Base-by-base conservation (phyloP, 2,797 vertebrate species). In the Muscicapa striata region DNA sequence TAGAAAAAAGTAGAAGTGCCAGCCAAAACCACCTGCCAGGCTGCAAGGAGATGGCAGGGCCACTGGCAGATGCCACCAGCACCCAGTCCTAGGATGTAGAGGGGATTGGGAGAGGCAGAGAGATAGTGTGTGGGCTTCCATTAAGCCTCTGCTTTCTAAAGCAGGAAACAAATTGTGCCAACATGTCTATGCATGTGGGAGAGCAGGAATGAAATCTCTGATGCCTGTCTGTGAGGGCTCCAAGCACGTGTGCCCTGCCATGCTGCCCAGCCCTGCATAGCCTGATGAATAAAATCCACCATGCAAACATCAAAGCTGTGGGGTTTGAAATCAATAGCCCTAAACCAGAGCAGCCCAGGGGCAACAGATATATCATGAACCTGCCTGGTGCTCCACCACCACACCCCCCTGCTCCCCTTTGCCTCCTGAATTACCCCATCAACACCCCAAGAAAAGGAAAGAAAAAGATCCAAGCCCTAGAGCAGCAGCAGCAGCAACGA, bases 1-100 rank as follows among this genome's bases (percentile, higher is more conserved):
- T 95, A 96, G 90, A 95, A 92, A 95, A 95, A 90, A 62, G 43
- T 79, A 86, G 52, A 90, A 62, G 55, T 67, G 61, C 21, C 88
- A 80, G 78, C 43, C 38, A 54, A 24, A 84, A 27, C 66, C 68
- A 54, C 57, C 57, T 55, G 75, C 78, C 64, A 52, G 36, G 38
- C 41, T 90, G 87, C 19, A 5, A 73, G 88, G 80, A 84, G 43
- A 36, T 45, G 55, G 77, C 79, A 91, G 36, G 92, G 87, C 6
- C 73, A 76, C 83, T 82, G 85, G 84, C 84, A 96, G 84, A 87
- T 94, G 63, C 66, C 91, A 78, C 72, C 84, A 76, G 87, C 64
- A 88, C 13, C 69, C 21, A 11, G n/a, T 51, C 69, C 43, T 0
- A 1, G 61, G 34, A 69, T 1, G 2, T 0, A 32, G 61, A 14